phyloP scores from a whole-genome alignment of 2,888 invertebrate species.

The Chamaedrilus cognettii region DNA sequence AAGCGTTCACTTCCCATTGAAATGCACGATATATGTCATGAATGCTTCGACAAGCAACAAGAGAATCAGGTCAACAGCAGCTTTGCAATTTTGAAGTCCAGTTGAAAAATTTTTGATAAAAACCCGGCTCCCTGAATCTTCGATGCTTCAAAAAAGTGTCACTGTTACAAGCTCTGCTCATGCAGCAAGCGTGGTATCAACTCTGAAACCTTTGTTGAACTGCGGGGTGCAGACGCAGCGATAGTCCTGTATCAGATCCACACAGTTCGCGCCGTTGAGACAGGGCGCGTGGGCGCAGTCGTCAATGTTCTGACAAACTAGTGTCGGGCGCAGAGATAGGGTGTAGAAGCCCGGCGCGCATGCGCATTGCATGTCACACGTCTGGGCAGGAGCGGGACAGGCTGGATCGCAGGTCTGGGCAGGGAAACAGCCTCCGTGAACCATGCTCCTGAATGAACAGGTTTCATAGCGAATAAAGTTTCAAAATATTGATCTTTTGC shows the following conservation, averaged over 20 bases:
- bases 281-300: constrained; percentile 38
- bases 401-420: constrained; percentile 26
- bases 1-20: too few species aligned
- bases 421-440: constrained; percentile 31
- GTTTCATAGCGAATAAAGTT: too few species aligned
- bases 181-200: too few species aligned
- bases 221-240: constrained; percentile 74
- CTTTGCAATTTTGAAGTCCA: too few species aligned
- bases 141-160: too few species aligned
- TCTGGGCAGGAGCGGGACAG: constrained; percentile 27
- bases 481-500: too few species aligned
- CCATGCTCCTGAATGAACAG: constrained; percentile 20
- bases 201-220: constrained; percentile 36
- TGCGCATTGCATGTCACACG: constrained; percentile 31
- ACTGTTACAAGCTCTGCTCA: too few species aligned
- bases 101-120: too few species aligned
- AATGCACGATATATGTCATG: too few species aligned
- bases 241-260: constrained; percentile 83
- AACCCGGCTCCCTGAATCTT: too few species aligned
- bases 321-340: constrained; percentile 12
- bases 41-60: too few species aligned
- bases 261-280: constrained; percentile 69
- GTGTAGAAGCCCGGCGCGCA: constrained; percentile 34
- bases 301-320: constrained; percentile 33
- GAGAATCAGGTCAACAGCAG: too few species aligned